Percentiles rank a stretch among this genome's conserved stretches.
phyloP scores from a whole-genome alignment of 1,140 invertebrate genomes.

The Cotesia glomerata region DNA sequence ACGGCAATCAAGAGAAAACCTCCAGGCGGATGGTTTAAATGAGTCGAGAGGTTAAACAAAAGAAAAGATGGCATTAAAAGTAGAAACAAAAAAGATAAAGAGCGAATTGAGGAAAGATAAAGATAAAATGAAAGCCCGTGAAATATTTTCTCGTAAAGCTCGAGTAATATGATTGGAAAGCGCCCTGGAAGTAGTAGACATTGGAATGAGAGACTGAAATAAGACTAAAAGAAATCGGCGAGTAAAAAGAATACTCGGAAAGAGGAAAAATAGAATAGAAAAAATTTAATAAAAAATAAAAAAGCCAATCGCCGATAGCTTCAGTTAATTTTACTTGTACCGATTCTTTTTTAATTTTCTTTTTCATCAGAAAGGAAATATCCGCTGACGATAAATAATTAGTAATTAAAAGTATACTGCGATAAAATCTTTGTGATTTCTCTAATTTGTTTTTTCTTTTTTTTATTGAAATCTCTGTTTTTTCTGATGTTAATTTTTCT shows the following conservation, averaged over 20 bases:
- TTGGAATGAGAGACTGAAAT: background rate
- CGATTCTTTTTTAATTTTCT: no score
- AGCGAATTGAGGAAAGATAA: background rate
- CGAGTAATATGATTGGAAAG: conserved; percentile 16
- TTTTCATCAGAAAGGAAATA: no score
- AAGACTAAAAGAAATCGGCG: conserved; percentile 19
- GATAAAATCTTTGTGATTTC: no score
- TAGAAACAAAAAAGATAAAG: background rate
- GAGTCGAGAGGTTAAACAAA: conserved; percentile 12
- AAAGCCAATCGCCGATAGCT: no score
- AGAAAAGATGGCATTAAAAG: background rate
- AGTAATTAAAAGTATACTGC: no score
- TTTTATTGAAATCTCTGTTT: no score
- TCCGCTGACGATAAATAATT: no score
- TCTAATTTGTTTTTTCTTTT: no score
- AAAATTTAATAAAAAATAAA: background rate
- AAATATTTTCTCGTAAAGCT: conserved; percentile 5
- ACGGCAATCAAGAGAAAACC: background rate
- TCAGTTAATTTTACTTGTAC: no score
- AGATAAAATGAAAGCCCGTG: background rate
- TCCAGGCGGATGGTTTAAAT: background rate
- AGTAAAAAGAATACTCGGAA: conserved; percentile 31
- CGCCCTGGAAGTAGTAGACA: background rate
- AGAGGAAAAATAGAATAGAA: conserved; percentile 1
- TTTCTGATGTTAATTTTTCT: no score